Conservation (phyloP, 2,888 invertebrate genomes). For the Nephrotoma guestfalica region DNA sequence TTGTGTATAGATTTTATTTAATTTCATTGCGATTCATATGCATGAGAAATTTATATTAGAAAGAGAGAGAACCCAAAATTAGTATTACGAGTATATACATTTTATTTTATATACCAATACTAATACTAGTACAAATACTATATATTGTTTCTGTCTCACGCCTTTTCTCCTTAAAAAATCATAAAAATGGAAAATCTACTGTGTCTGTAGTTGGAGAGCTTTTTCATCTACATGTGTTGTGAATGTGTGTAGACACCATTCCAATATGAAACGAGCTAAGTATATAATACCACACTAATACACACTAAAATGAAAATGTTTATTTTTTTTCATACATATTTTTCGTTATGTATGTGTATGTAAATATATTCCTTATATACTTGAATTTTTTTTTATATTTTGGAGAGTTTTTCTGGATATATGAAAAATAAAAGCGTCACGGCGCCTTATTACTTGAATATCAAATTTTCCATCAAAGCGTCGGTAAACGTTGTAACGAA, state of each 20-base stretch:
- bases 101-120: not conserved
- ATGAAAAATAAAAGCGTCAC: conserved; percentile 14
- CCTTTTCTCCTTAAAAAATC: conserved; percentile 2
- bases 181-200: not conserved
- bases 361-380: not conserved
- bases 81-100: not conserved
- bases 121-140: not conserved
- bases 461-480: conserved; percentile 26
- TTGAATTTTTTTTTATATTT: not conserved
- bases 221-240: not conserved
- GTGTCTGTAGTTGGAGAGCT: not conserved
- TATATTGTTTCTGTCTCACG: conserved; percentile 2
- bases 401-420: conserved; percentile 9
- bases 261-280: not conserved
- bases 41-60: not conserved
- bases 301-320: not conserved
- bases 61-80: not conserved
- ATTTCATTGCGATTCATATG: conserved; percentile 6
- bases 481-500: conserved; percentile 35
- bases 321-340: not conserved
- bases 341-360: not conserved
- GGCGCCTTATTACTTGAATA: conserved; percentile 17
- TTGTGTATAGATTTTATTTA: conserved; percentile 4
- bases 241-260: not conserved
- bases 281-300: not conserved